Evolutionary conservation across 2,797 vertebrate species (phyloP).

Genomic region (Spinus pinus): DNA sequence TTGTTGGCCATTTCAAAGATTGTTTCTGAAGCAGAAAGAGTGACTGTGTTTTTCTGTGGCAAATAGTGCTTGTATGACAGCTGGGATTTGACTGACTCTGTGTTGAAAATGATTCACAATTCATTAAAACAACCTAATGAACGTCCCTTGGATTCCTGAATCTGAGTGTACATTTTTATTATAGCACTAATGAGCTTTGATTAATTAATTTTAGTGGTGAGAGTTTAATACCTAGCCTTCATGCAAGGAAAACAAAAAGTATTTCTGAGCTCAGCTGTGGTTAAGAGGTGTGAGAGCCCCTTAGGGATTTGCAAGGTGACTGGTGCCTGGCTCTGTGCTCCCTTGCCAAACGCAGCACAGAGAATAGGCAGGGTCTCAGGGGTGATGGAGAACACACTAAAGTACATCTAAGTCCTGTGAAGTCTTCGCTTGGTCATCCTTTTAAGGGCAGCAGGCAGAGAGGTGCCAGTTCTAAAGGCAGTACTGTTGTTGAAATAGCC

Average conservation of each 20-base stretch:
- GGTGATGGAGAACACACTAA: not conserved
- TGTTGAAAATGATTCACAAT: not conserved
- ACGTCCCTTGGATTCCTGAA: not conserved
- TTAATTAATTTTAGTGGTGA: not conserved
- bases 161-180: not conserved
- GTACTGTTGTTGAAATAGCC: not conserved
- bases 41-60: not conserved
- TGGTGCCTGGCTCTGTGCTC: not conserved
- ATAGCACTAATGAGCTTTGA: not conserved
- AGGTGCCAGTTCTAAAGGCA: not conserved
- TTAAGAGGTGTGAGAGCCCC: not conserved
- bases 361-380: not conserved
- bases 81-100: not conserved
- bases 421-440: not conserved
- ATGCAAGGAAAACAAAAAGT: not conserved
- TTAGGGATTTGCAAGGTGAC: not conserved
- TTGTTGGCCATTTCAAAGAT: not conserved
- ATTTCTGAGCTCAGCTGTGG: not conserved
- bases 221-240: not conserved
- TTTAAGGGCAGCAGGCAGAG: not conserved
- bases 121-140: not conserved
- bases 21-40: accelerated
- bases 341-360: not conserved
- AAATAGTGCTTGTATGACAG: not conserved
- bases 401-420: not conserved